Evolutionary conservation across 2,888 invertebrate species (phyloP).

Genomic region (Xestoiulus laeticollis): DNA sequence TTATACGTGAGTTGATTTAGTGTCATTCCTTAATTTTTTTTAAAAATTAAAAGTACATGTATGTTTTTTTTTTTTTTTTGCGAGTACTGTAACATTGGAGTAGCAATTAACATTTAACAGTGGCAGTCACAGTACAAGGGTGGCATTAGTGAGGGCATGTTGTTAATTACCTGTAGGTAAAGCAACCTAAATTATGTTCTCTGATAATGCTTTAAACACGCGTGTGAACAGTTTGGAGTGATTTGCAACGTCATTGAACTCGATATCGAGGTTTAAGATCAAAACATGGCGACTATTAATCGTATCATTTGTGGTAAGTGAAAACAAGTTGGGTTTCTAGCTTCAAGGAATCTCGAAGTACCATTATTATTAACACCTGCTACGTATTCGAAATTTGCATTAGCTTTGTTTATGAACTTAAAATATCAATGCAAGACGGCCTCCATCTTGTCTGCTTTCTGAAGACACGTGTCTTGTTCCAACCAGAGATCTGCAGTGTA

Average conservation of each 20-base stretch:
- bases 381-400: background rate
- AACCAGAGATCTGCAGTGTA: background rate
- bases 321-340: background rate
- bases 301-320: background rate
- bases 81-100: background rate
- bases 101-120: background rate
- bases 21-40: too few species aligned
- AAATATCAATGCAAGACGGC: background rate
- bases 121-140: too few species aligned
- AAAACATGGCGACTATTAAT: background rate
- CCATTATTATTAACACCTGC: slow-evolving; percentile 18
- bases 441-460: background rate
- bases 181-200: background rate
- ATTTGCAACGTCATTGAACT: background rate
- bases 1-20: too few species aligned
- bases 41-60: too few species aligned
- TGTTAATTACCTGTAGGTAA: background rate
- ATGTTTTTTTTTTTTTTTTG: background rate
- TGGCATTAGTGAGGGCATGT: background rate
- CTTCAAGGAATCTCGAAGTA: background rate
- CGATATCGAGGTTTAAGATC: background rate
- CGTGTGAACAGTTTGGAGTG: slow-evolving; percentile 1
- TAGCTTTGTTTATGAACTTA: background rate
- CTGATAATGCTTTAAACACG: background rate
- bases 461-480: background rate